phyloP scores from a whole-genome alignment of 1,140 invertebrate genomes.

The Trissolcus basalis region DNA sequence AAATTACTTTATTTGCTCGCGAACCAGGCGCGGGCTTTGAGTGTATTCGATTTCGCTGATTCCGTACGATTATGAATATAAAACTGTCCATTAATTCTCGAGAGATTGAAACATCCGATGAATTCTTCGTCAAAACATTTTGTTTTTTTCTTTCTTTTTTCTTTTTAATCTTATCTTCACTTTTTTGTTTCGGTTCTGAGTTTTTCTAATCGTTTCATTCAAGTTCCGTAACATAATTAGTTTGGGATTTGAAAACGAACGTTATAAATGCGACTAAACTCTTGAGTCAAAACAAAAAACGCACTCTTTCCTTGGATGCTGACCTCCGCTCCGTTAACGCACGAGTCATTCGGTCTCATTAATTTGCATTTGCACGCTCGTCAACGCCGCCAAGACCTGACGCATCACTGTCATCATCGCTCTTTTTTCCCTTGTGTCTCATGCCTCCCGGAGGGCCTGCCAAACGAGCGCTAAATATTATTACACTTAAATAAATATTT shows the following conservation, averaged over 20 bases:
- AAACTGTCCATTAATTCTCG: slow-evolving; percentile 36
- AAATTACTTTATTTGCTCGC: slow-evolving; percentile 50
- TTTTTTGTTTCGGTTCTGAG: no score
- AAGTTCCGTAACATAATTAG: no score
- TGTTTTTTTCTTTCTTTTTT: background rate
- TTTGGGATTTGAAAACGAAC: no score
- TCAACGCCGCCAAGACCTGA: slow-evolving; percentile 55
- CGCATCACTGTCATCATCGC: slow-evolving; percentile 55
- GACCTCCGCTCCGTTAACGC: slow-evolving; percentile 40
- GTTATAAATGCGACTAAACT: background rate
- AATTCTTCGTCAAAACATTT: slow-evolving; percentile 16
- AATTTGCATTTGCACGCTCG: slow-evolving; percentile 63
- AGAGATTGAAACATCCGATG: slow-evolving; percentile 27
- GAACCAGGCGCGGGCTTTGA: slow-evolving; percentile 8
- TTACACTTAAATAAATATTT: slow-evolving; percentile 60
- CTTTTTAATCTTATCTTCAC: no score
- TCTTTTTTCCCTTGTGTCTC: slow-evolving; percentile 25
- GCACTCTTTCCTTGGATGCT: slow-evolving; percentile 44
- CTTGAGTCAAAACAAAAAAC: slow-evolving; percentile 42
- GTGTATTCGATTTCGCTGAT: slow-evolving; percentile 28
- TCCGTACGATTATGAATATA: slow-evolving; percentile 27
- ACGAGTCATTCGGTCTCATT: slow-evolving; percentile 54
- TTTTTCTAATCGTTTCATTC: no score
- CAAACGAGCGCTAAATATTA: slow-evolving; percentile 56
- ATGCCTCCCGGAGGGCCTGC: slow-evolving; percentile 42